A percentile compares a stretch with the other conserved stretches of the same genome.
phyloP scores from a whole-genome alignment of 2,888 invertebrate genomes.

The Amphipyra tragopoginis region DNA sequence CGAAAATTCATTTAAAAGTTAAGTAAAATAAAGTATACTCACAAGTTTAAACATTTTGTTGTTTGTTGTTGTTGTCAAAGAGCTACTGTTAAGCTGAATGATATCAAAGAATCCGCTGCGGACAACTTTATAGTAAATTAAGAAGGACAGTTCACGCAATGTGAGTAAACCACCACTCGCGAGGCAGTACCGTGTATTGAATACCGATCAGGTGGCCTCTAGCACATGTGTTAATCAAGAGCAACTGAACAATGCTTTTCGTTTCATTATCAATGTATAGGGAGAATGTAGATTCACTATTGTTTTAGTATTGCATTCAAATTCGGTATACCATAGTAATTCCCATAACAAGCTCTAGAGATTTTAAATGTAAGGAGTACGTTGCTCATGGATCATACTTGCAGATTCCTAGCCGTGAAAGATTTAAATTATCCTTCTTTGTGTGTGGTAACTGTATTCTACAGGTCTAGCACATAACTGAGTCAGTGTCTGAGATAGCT shows the following conservation, averaged over 20 bases:
- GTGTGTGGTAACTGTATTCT: too few relatives aligned
- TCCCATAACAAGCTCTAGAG: too few relatives aligned
- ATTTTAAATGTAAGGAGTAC: too few relatives aligned
- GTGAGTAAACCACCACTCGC: slow-evolving; percentile 27
- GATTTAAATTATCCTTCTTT: too few relatives aligned
- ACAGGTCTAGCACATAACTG: too few relatives aligned
- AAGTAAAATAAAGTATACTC: neutral
- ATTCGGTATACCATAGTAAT: too few relatives aligned
- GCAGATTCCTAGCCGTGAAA: too few relatives aligned
- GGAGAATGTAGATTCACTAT: neutral
- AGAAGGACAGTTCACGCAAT: slow-evolving; percentile 69
- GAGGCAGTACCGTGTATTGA: slow-evolving; percentile 13
- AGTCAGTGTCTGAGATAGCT: too few relatives aligned
- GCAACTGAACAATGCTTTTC: slow-evolving; percentile 10
- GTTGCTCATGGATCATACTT: too few relatives aligned
- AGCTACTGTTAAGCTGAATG: slow-evolving; percentile 67
- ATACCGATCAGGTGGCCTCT: slow-evolving; percentile 38
- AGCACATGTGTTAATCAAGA: slow-evolving; percentile 24
- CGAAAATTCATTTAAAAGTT: too few relatives aligned
- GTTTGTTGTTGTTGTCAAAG: slow-evolving; percentile 53
- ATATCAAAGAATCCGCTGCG: slow-evolving; percentile 51
- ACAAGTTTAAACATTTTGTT: slow-evolving; percentile 75
- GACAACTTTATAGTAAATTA: slow-evolving; percentile 69
- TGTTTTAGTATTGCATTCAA: too few relatives aligned
- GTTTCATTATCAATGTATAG: slow-evolving; percentile 11